Evolutionary conservation across 2,113 vertebrate genomes (phyloP).

Genomic region (Mesitornis unicolor): DNA sequence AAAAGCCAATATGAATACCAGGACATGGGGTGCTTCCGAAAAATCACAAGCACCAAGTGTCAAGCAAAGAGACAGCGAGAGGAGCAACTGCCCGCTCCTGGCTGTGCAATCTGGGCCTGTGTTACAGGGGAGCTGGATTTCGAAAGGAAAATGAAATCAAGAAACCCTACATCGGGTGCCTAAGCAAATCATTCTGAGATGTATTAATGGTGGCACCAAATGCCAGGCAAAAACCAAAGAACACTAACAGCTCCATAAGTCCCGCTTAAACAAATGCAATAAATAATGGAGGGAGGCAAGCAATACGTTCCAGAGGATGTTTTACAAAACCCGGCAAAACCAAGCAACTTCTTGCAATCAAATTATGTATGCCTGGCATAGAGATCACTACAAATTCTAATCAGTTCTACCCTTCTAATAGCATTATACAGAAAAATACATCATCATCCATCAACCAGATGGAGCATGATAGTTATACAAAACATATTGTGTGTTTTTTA

Average conservation of each 20-base stretch:
- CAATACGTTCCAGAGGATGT: constrained; percentile 52
- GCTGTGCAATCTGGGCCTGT: background rate
- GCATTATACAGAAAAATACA: constrained; percentile 66
- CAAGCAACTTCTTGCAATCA: constrained; percentile 67
- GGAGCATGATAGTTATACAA: constrained; percentile 62
- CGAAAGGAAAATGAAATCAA: constrained; percentile 26
- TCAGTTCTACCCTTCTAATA: constrained; percentile 67
- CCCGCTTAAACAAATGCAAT: constrained; percentile 47
- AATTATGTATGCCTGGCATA: constrained; percentile 66
- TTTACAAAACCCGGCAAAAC: constrained; percentile 56
- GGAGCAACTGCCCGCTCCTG: background rate
- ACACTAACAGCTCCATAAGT: constrained; percentile 47
- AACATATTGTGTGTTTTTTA: constrained; percentile 47
- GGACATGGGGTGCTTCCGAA: background rate
- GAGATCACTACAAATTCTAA: constrained; percentile 64
- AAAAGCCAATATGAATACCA: background rate
- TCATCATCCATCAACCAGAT: constrained; percentile 64
- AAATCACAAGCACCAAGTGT: background rate
- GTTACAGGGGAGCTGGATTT: background rate
- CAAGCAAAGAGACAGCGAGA: background rate
- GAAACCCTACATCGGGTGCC: background rate
- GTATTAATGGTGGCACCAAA: constrained; percentile 34
- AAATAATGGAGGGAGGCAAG: constrained; percentile 58
- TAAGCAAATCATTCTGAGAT: constrained; percentile 37
- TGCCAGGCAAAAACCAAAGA: constrained; percentile 55